A percentile compares a stretch with the other conserved stretches of the same genome.
Evolutionary conservation across 1,140 invertebrate genomes (phyloP).

Genomic region (Bombus huntii): DNA sequence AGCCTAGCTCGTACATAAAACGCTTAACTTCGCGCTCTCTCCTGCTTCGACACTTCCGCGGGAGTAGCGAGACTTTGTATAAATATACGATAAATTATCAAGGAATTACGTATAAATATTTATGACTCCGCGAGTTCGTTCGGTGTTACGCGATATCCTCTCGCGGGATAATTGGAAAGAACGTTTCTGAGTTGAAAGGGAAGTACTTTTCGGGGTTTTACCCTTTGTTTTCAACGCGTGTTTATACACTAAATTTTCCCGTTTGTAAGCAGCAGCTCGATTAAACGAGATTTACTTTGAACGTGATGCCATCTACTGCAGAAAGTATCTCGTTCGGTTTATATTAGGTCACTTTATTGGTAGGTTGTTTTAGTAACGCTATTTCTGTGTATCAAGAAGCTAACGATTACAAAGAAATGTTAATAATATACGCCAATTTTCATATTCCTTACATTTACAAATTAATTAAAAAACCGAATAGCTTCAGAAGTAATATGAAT

Average conservation of each 20-base stretch:
- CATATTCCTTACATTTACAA: too few relatives aligned
- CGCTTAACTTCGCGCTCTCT: constrained; percentile 22
- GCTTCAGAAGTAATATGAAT: too few relatives aligned
- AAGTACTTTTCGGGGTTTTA: not conserved
- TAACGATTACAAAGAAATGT: too few relatives aligned
- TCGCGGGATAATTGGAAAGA: constrained; percentile 9
- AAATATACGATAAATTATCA: constrained; percentile 31
- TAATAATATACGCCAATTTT: too few relatives aligned
- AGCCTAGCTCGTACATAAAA: constrained; percentile 31
- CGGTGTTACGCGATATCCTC: not conserved
- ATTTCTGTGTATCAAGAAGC: too few relatives aligned
- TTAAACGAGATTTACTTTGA: constrained; percentile 4
- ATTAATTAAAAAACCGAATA: too few relatives aligned
- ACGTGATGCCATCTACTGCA: not conserved
- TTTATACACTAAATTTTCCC: not conserved
- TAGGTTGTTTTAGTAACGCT: not conserved
- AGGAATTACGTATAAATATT: constrained; percentile 18
- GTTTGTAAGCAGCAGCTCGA: not conserved
- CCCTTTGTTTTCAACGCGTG: not conserved
- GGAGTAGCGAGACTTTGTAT: not conserved
- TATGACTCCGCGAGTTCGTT: not conserved
- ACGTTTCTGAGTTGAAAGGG: not conserved
- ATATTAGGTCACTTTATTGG: not conserved
- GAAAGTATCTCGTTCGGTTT: not conserved
- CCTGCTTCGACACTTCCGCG: not conserved